Evolutionary conservation across 2,797 vertebrate species (phyloP), one percentile per base, ranked within the genome.

Genomic region (Pangasius macronema): DNA sequence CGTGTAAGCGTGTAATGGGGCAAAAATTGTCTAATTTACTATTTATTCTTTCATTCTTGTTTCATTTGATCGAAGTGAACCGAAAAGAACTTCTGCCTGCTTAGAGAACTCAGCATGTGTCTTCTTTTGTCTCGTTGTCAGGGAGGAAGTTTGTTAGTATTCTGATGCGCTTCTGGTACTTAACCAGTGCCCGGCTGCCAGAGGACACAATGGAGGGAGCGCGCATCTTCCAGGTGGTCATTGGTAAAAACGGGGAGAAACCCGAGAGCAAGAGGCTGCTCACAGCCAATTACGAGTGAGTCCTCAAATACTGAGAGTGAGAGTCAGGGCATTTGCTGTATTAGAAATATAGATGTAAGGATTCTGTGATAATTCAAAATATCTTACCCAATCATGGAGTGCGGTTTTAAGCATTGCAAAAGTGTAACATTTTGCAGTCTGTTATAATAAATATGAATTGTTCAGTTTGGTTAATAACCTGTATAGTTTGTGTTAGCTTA

Each of bases 161-260:
- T 92, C 92, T 98, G 91, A 98, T 98, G 97, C 96, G 96, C 30
- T 99, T 98, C 95, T 99, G 97, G 97, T 99, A 99, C 92, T 91
- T 99, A 91, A 97, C 97, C 3, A 97, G 94, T 85, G 96, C 95
- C 7, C 93, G 84, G 61, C 93, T 99, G 72, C 96, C 97, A 81
- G 95, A 96, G 0, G 96, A 97, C 20, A 87, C 91, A n/a, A 30
- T 96, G 84, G 95, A 96, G 73, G 96, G 95, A 92, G 91, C 94
- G 24, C 96, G 93, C 77, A 90, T 97, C 67, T 97, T 98, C 93
- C 96, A 97, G 90, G 90, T 98, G 86, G 91, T 94, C 36, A 87
- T 97, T 83, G 96, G 95, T 49, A 94, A 93, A 88, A 95, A 96
- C 5, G 90, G 90, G 86, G 88, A 95, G 88, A 83, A 39, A 61